These are phyloP conservation scores for Clivina fossor DNA, from an alignment of 2,888 invertebrate genomes.

Conservation along the genomic window DNA sequence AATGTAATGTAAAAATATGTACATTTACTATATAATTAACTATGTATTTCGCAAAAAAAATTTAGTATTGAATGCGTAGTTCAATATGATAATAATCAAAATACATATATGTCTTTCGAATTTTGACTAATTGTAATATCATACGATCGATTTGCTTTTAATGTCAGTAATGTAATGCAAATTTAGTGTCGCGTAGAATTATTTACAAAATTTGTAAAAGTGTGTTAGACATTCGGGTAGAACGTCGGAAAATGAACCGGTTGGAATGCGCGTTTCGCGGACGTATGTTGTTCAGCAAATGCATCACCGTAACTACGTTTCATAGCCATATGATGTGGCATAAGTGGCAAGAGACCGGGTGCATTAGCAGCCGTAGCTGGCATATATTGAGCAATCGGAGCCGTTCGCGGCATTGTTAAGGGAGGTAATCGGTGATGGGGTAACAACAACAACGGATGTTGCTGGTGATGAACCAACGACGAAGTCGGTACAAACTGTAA, in stretches of 20 bases:
- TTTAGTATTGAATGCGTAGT: too few species aligned
- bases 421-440: conserved; percentile 42
- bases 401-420: conserved; percentile 24
- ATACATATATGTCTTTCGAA: too few species aligned
- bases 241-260: conserved; percentile 50
- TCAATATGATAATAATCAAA: too few species aligned
- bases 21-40: too few species aligned
- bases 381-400: conserved; percentile 30
- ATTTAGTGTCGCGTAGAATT: conserved; percentile 12
- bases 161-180: conserved; percentile 2
- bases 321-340: conserved; percentile 47
- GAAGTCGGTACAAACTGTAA: conserved; percentile 42
- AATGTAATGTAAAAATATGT: too few species aligned
- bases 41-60: too few species aligned
- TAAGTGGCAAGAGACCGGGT: conserved; percentile 44
- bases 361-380: conserved; percentile 39
- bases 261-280: conserved; percentile 51
- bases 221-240: conserved; percentile 51
- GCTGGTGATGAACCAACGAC: conserved; percentile 48
- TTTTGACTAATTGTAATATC: too few species aligned
- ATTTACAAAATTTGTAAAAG: too few species aligned
- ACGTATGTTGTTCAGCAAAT: conserved; percentile 48
- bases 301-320: conserved; percentile 53
- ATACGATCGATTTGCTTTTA: too few species aligned
- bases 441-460: conserved; percentile 51